A percentile compares a stretch with the other conserved stretches of the same genome.
Conservation (phyloP, 2,113 vertebrate species). For the Corythaeola cristata region DNA sequence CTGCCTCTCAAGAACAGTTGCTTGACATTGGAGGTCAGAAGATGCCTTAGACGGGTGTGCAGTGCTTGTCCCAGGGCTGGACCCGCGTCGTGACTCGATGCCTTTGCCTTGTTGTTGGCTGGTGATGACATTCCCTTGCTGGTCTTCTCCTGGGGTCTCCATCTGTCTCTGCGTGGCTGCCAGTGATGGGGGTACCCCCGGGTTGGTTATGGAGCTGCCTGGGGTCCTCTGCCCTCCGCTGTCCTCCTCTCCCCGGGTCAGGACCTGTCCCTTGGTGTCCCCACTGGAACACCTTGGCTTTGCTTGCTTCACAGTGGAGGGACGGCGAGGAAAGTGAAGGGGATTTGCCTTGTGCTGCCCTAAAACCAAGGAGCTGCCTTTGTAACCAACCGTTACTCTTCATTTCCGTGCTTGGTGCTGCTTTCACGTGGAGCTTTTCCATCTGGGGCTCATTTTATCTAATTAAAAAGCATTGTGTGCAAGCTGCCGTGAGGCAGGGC, state of each 20-base stretch:
- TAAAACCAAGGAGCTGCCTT: background rate
- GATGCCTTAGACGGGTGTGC: fast-evolving
- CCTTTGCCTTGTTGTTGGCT: background rate
- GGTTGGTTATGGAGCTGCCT: background rate
- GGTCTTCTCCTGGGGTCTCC: background rate
- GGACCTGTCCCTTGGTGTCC: background rate
- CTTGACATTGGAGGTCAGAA: background rate
- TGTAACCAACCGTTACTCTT: background rate
- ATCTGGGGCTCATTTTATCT: background rate
- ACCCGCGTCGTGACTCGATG: fast-evolving
- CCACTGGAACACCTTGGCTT: fast-evolving
- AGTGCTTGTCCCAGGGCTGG: background rate
- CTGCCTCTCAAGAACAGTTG: background rate
- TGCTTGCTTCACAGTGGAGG: fast-evolving
- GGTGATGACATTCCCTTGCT: background rate
- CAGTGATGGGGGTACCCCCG: background rate
- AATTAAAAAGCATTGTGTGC: background rate
- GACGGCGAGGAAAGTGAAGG: fast-evolving
- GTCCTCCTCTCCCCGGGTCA: background rate
- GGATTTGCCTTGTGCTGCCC: background rate
- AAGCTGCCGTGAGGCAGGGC: fast-evolving
- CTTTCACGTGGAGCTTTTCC: background rate
- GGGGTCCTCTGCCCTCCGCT: background rate
- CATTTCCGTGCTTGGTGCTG: background rate
- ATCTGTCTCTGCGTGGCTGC: background rate